Percentiles rank a stretch among this genome's conserved stretches.
phyloP scores from a whole-genome alignment of 2,113 vertebrate species.

The Raja brachyura region DNA sequence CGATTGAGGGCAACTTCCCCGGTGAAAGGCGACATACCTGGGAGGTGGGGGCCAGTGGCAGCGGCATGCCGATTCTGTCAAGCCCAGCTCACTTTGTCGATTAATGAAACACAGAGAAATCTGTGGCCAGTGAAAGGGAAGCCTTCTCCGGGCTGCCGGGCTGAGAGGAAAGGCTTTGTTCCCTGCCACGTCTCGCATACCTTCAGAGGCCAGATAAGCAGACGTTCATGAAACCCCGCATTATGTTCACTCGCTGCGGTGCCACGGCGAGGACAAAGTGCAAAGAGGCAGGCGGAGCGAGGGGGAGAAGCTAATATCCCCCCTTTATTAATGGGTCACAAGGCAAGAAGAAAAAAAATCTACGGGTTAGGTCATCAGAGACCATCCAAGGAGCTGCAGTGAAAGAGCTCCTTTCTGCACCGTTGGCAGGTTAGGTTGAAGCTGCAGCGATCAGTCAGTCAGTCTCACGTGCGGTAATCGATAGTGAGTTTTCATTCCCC shows the following conservation, averaged over 20 bases:
- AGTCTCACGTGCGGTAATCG: conserved; percentile 65
- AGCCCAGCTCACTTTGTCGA: conserved; percentile 71
- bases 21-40: conserved; percentile 79
- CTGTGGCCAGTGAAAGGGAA: conserved; percentile 87
- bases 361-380: conserved; percentile 71
- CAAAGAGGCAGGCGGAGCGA: conserved; percentile 58
- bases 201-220: conserved; percentile 85
- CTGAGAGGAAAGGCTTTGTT: conserved; percentile 85
- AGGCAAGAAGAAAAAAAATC: conserved; percentile 55
- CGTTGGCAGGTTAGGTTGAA: conserved; percentile 45
- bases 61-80: conserved; percentile 74
- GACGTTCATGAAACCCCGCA: conserved; percentile 74
- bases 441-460: conserved; percentile 56
- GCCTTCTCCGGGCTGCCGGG: conserved; percentile 61
- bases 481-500: conserved; percentile 53
- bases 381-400: conserved; percentile 58
- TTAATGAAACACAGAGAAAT: conserved; percentile 85
- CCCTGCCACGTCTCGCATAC: conserved; percentile 87
- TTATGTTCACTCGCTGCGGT: conserved; percentile 73
- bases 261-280: conserved; percentile 62
- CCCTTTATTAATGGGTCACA: conserved; percentile 63
- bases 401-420: conserved; percentile 58
- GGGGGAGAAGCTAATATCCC: conserved; percentile 66
- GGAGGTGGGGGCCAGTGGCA: conserved; percentile 58
- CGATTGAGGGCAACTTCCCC: conserved; percentile 71